Percentiles rank a stretch among this genome's conserved stretches.
Evolutionary conservation across 1,140 invertebrate species (phyloP).

Genomic region (Scaptomyza graminum): DNA sequence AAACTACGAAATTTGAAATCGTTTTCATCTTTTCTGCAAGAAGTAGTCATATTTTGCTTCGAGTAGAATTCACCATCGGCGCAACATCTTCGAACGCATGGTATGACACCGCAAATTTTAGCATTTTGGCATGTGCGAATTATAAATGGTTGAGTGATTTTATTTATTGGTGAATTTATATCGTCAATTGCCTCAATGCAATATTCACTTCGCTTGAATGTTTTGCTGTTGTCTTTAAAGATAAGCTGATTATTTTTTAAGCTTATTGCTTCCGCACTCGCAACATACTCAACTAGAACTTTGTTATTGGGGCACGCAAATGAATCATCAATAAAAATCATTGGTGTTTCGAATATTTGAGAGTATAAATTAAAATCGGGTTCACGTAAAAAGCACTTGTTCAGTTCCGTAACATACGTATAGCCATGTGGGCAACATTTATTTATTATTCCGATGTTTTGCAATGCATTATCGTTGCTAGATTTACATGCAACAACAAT

Average conservation of each 20-base stretch:
- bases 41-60: slow-evolving; percentile 53
- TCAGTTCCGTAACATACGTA: slow-evolving; percentile 31
- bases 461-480: not conserved
- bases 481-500: slow-evolving; percentile 19
- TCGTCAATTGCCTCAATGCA: slow-evolving; percentile 58
- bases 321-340: slow-evolving; percentile 47
- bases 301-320: slow-evolving; percentile 44
- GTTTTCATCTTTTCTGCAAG: slow-evolving; percentile 45
- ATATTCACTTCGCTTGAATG: slow-evolving; percentile 35
- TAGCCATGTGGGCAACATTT: slow-evolving; percentile 65
- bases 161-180: not conserved
- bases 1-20: slow-evolving; percentile 49
- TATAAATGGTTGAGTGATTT: slow-evolving; percentile 39
- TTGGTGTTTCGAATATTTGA: slow-evolving; percentile 38
- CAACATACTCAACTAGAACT: slow-evolving; percentile 58
- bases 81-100: slow-evolving; percentile 84
- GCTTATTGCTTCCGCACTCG: slow-evolving; percentile 21
- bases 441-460: slow-evolving; percentile 42
- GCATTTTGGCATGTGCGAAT: slow-evolving; percentile 79
- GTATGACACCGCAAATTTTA: slow-evolving; percentile 45
- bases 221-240: slow-evolving; percentile 20
- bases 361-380: slow-evolving; percentile 39
- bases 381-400: slow-evolving; percentile 37
- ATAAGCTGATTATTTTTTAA: slow-evolving; percentile 26
- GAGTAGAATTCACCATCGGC: slow-evolving; percentile 69